Conservation (phyloP, 64 coral and sea anemone genomes). For the Dendrophyllia cribrosa region DNA sequence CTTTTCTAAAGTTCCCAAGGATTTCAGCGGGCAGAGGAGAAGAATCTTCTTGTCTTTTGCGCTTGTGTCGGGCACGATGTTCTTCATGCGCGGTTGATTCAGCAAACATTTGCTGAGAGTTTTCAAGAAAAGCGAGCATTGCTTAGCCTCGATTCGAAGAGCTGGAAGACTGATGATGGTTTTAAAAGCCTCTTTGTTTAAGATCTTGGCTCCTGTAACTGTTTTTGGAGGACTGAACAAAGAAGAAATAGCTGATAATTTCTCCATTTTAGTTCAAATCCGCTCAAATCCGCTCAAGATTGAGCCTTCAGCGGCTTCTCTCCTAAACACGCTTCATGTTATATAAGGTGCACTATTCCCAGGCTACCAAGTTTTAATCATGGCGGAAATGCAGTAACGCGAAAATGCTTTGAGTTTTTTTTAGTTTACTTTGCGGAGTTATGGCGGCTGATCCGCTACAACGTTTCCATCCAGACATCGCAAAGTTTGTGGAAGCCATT, state of each 20-base stretch:
- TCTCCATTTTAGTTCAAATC: neutral
- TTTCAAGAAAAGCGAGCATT: slow-evolving; percentile 88
- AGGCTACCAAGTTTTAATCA: neutral
- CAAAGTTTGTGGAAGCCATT: slow-evolving; percentile 62
- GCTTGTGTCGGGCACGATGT: slow-evolving; percentile 77
- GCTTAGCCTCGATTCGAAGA: slow-evolving; percentile 84
- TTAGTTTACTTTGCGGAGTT: neutral
- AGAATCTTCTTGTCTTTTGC: slow-evolving; percentile 71
- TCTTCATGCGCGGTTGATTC: slow-evolving; percentile 91
- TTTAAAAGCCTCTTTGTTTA: slow-evolving; percentile 38
- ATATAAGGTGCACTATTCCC: neutral
- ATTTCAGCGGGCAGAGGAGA: slow-evolving; percentile 72
- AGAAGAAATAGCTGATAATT: neutral
- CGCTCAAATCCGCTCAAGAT: too few relatives aligned
- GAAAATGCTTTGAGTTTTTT: neutral
- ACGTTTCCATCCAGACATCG: slow-evolving; percentile 65
- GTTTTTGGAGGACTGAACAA: slow-evolving; percentile 2
- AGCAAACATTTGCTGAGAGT: slow-evolving; percentile 73
- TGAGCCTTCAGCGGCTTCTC: neutral
- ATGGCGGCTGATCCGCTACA: slow-evolving; percentile 62
- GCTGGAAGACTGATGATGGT: slow-evolving; percentile 70
- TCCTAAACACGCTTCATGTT: accelerated
- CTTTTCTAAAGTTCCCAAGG: slow-evolving; percentile 49
- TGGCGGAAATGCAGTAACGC: slow-evolving; percentile 36
- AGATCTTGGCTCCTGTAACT: slow-evolving; percentile 14